Evolutionary conservation across 2,797 vertebrate species (phyloP), one percentile per base, ranked within the genome.

Genomic region (Anas georgica): DNA sequence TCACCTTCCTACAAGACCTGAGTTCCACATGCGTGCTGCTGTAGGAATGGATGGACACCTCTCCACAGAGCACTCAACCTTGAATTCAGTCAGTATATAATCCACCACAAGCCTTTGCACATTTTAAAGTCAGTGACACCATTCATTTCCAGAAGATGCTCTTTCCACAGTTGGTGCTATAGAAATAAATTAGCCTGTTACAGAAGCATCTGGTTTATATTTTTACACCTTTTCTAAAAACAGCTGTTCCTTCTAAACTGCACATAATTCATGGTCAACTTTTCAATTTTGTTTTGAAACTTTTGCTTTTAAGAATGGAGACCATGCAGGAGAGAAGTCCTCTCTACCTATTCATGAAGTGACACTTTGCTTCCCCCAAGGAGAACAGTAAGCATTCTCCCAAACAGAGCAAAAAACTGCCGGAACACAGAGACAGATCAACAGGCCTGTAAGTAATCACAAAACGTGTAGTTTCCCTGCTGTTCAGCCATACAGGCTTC

Each of bases 11-110:
- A 2, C 10, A 70, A 37, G 29, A 81, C 18, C 75, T 7, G 17
- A 64, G 8, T 48, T 41, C 39, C 26, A 33, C 0, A 2, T 5
- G 20, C 4, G 1, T 22, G 2, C 33, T 84, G 45, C 21, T 58
- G 6, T 60, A 10, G 1, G 20, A 83, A 55, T 17, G 16, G 59
- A 87, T 88, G 28, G 9, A 58, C 6, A 39, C 4, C 2, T 45
- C 17, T 66, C 10, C 28, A 26, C 33, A 75, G 14, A 78, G 39
- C 8, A 52, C 26, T 52, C 26, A 45, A 17, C 20, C 20, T 75
- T 68, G 28, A 56, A 3, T 25, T 43, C 4, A 68, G 22, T 45
- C 41, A 63, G 10, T 37, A 37, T 5, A 17, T 68, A 64, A 72
- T 37, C 28, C 25, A 58, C 33, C 25, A 56, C 54, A 83, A 63